A percentile compares a stretch with the other conserved stretches of the same genome.
These are phyloP conservation scores for Trichonephila inaurata DNA, from an alignment of 1,140 invertebrate species.

Conservation along the genomic window DNA sequence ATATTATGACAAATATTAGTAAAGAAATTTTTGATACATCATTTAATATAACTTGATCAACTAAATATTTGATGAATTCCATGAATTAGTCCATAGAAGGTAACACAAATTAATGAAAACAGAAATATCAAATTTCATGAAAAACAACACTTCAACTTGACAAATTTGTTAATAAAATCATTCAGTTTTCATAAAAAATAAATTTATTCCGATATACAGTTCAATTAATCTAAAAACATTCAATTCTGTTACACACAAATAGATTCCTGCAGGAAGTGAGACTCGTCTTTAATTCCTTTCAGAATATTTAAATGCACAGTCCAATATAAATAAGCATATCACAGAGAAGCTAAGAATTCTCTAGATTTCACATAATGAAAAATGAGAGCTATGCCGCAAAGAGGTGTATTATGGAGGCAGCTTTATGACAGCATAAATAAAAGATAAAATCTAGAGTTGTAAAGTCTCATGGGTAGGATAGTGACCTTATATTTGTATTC, in stretches of 20 bases:
- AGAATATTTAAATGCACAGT: slow-evolving; percentile 8
- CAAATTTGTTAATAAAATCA: neutral
- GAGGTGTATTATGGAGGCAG: neutral
- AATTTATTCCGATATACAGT: slow-evolving; percentile 35
- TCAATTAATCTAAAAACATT: slow-evolving; percentile 15
- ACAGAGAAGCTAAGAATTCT: slow-evolving; percentile 48
- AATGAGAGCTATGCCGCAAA: slow-evolving; percentile 31
- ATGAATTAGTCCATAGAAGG: too few species aligned
- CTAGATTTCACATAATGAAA: slow-evolving; percentile 33
- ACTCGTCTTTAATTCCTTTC: neutral
- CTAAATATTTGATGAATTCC: too few species aligned
- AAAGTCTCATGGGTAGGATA: neutral
- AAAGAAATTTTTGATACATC: too few species aligned
- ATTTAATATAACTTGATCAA: too few species aligned
- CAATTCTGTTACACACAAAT: slow-evolving; percentile 21
- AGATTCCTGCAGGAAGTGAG: neutral
- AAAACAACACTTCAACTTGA: too few species aligned
- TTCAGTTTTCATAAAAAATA: neutral
- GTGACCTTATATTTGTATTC: neutral
- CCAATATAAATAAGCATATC: slow-evolving; percentile 48
- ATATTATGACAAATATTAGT: too few species aligned
- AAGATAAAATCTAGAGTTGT: slow-evolving; percentile 12
- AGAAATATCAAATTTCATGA: too few species aligned
- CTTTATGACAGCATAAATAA: neutral
- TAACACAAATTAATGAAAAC: too few species aligned